Conservation (phyloP, 1,140 invertebrate species). For the Lepidostoma basale region DNA sequence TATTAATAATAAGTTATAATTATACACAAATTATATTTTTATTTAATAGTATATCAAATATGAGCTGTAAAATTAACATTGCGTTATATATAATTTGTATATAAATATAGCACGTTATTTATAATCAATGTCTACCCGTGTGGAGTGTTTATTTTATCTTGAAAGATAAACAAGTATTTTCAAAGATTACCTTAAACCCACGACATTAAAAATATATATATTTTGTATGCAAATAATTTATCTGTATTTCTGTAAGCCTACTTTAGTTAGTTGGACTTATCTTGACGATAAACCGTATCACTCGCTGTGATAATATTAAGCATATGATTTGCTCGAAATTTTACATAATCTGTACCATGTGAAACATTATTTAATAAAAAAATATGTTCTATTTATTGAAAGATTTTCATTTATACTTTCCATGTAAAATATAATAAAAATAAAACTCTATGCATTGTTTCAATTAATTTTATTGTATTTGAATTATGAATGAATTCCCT, state of each 20-base stretch:
- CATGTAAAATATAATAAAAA: too few species aligned
- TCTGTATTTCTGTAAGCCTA: neutral
- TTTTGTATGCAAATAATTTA: neutral
- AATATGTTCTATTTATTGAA: neutral
- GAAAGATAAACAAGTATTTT: slow-evolving; percentile 2
- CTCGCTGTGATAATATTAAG: neutral
- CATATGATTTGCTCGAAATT: neutral
- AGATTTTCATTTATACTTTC: neutral
- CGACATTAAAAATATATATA: neutral
- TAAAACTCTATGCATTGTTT: too few species aligned
- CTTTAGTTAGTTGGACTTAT: neutral
- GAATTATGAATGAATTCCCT: too few species aligned
- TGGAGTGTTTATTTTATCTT: too few species aligned
- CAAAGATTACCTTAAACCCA: slow-evolving; percentile 9
- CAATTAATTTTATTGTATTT: too few species aligned
- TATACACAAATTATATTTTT: too few species aligned
- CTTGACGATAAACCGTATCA: neutral
- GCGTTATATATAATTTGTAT: too few species aligned
- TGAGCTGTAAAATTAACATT: too few species aligned
- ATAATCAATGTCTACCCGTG: too few species aligned
- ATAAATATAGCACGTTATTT: too few species aligned
- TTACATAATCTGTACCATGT: neutral
- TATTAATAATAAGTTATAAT: too few species aligned
- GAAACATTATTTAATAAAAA: neutral
- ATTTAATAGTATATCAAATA: too few species aligned